A percentile compares a stretch with the other conserved stretches of the same genome.
phyloP scores from a whole-genome alignment of 2,797 vertebrate genomes.

The Emys orbicularis region DNA sequence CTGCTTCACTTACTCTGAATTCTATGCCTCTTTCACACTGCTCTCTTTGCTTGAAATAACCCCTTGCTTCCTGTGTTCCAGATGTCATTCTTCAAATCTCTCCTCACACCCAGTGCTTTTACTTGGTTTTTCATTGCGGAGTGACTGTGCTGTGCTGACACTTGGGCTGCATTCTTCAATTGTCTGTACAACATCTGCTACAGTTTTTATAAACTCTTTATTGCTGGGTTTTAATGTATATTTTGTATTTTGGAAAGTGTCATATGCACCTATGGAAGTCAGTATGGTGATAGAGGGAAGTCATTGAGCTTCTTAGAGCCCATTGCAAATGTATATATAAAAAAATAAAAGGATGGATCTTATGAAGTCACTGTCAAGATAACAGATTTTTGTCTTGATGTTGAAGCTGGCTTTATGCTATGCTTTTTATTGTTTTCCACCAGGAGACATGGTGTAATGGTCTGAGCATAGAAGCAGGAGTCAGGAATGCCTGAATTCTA shows the following conservation, averaged over 20 bases:
- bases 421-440: accelerated
- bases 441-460: neutral
- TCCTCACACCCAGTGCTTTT: neutral
- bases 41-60: neutral
- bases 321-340: neutral
- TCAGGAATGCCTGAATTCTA: neutral
- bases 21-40: accelerated
- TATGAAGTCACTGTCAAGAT: neutral
- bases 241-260: neutral
- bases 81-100: neutral
- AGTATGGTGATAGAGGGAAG: neutral
- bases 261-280: neutral
- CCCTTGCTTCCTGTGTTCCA: neutral
- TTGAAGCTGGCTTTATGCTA: neutral
- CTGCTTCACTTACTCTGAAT: neutral
- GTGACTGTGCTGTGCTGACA: neutral
- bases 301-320: neutral
- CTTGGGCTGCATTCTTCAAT: accelerated
- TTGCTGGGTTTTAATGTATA: neutral
- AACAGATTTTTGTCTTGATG: neutral
- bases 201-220: neutral
- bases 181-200: accelerated
- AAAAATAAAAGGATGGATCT: neutral
- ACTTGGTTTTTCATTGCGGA: neutral
- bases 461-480: neutral